Conservation (phyloP, 2,113 vertebrate species). For the Corvus moneduloides region DNA sequence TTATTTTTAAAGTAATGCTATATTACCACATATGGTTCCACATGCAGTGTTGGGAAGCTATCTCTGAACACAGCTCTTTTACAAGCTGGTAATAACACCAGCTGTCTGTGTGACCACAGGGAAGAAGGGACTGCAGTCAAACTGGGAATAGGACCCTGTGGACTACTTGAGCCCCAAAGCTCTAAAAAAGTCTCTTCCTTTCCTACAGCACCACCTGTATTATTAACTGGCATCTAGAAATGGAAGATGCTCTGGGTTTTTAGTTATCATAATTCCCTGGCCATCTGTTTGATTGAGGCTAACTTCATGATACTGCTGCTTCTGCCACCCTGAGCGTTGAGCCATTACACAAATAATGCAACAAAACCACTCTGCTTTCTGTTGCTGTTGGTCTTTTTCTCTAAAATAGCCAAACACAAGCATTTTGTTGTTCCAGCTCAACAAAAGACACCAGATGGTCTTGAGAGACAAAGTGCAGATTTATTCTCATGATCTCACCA, state of each 20-base stretch:
- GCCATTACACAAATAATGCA: conserved; percentile 42
- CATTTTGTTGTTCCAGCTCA: not conserved
- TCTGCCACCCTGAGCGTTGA: conserved; percentile 19
- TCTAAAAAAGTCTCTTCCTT: conserved; percentile 17
- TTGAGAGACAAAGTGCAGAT: not conserved
- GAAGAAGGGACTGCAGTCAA: conserved; percentile 1
- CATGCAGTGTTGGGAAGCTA: not conserved
- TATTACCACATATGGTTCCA: conserved; percentile 55
- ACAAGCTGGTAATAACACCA: conserved; percentile 63
- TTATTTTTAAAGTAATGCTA: conserved; percentile 32
- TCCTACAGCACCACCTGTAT: conserved; percentile 32
- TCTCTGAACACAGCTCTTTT: conserved; percentile 50
- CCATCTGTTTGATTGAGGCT: conserved; percentile 58
- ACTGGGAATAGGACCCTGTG: conserved; percentile 62
- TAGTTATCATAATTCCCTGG: conserved; percentile 46
- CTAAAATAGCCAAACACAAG: not conserved
- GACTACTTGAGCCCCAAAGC: conserved; percentile 50
- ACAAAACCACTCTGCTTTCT: conserved; percentile 31
- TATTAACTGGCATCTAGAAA: conserved; percentile 39
- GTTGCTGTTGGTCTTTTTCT: conserved; percentile 24
- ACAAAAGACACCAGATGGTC: not conserved
- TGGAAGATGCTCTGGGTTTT: conserved; percentile 15
- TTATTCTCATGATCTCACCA: conserved; percentile 19
- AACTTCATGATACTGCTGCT: not conserved
- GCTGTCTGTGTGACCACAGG: conserved; percentile 35